These are phyloP conservation scores for Hermodice carunculata DNA, from an alignment of 2,888 invertebrate species.

Conservation along the genomic window DNA sequence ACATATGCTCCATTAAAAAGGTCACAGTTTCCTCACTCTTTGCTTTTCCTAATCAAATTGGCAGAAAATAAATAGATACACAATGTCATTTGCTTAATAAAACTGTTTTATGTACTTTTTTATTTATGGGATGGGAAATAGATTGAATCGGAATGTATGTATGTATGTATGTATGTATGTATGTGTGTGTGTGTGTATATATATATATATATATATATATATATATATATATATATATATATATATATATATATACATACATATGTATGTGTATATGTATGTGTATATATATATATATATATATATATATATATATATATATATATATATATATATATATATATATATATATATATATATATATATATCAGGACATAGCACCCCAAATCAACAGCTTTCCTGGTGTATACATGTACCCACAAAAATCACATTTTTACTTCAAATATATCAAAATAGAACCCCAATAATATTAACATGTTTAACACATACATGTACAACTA, in stretches of 20 bases:
- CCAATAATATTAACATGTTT: no score
- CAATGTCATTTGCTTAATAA: background rate
- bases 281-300: background rate
- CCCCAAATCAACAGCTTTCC: no score
- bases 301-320: constrained; percentile 6
- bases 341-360: constrained; percentile 2
- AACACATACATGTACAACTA: no score
- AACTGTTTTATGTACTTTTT: background rate
- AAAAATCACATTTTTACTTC: no score
- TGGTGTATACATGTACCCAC: no score
- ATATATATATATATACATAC: background rate
- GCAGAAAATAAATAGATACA: background rate
- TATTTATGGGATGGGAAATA: no score
- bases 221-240: background rate
- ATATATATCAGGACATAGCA: background rate
- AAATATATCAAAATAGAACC: no score
- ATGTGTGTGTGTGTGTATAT: constrained; percentile 10
- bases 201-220: background rate
- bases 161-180: constrained; percentile 14
- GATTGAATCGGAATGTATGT: constrained; percentile 5
- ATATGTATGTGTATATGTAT: constrained; percentile 1
- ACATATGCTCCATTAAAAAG: no score
- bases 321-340: constrained; percentile 4
- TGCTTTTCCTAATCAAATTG: background rate
- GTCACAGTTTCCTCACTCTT: no score